These are phyloP conservation scores for Dermochelys coriacea DNA, from an alignment of 2,797 vertebrate species.

Conservation along the genomic window DNA sequence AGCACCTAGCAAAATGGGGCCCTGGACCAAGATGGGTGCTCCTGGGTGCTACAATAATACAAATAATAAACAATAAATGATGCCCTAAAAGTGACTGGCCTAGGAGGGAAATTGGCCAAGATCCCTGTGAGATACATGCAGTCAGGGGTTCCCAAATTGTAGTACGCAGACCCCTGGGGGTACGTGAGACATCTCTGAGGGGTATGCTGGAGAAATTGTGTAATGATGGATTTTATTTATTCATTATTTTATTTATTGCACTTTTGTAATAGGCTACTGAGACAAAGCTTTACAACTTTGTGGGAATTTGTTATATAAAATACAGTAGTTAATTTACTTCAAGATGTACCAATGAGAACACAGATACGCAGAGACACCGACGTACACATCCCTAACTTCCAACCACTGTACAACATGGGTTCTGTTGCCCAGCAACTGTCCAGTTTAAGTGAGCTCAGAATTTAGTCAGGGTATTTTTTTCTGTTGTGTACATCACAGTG, in stretches of 20 bases:
- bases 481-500: background rate
- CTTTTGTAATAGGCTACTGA: background rate
- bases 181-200: accelerated
- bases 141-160: background rate
- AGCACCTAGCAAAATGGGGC: background rate
- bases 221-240: background rate
- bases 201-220: background rate
- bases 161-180: background rate
- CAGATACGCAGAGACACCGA: no score
- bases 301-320: no score
- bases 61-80: background rate
- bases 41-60: background rate
- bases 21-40: background rate
- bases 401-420: no score
- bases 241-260: background rate
- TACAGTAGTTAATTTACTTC: background rate
- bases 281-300: background rate
- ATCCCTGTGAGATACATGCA: background rate
- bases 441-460: no score
- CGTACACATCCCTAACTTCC: no score
- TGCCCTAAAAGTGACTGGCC: background rate
- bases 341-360: no score
- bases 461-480: no score
- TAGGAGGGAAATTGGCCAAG: background rate
- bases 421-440: no score